Evolutionary conservation across 2,797 vertebrate genomes (phyloP), one percentile per base, ranked within the genome.

Genomic region (Gymnoscopelus braueri): DNA sequence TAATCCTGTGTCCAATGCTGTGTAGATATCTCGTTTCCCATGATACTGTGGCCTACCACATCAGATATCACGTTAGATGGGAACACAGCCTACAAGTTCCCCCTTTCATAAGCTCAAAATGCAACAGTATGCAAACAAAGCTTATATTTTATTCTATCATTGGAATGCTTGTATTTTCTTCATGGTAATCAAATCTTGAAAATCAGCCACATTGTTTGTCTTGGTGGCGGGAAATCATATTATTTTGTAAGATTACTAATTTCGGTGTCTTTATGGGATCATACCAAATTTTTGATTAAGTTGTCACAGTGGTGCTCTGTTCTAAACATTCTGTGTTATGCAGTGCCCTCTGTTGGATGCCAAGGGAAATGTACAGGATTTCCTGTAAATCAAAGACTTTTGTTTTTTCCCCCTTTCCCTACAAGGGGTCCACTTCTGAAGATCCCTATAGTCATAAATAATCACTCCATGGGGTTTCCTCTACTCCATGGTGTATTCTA

Each of bases 291-390:
- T 26, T 26, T 32, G 55, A 57, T 11, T 19, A 19, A 19, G 19
- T 19, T 19, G 19, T 1, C 49, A 12, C 49, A 50, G 19, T 66
- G 47, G 26, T 48, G 47, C 39, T 23, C 4, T 60, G 5, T 23
- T 60, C 3, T 48, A 12, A 2, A 50, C 23, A 0, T 32, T 67
- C 13, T 69, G 26, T 63, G 57, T 26, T 66, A 13, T 39, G 3
- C 29, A 47, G 35, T 56, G 48, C 70, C 69, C 71, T 71, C 74
- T 84, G 72, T 24, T 84, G 78, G 75, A 74, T 24, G 15, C 56
- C 10, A 52, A 51, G 35, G 39, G 61, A 49, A 64, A 29, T 58
- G 13, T 58, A n/a, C 7, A 51, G 14, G n/a, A n/a, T 61, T 35
- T 44, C 9, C 29, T 4, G 0, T 4, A 32, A 32, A 32, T 32